These are phyloP conservation scores for Brachionus koreanus DNA, from an alignment of 1,140 invertebrate species.

Conservation along the genomic window DNA sequence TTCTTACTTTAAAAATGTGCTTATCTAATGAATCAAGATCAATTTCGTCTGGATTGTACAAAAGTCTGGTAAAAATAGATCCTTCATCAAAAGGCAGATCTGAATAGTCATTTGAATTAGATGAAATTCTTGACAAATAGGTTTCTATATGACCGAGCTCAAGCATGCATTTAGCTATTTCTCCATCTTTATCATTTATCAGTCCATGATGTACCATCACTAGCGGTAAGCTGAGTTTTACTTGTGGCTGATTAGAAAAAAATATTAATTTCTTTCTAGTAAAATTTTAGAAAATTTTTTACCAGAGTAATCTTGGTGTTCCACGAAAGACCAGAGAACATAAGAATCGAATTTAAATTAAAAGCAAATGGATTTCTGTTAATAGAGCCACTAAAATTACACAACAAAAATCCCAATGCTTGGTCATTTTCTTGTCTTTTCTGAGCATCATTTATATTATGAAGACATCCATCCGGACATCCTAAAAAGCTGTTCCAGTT, in stretches of 20 bases:
- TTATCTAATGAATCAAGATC: conserved; percentile 33
- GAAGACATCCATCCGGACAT: conserved; percentile 24
- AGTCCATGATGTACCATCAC: conserved; percentile 29
- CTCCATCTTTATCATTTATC: conserved; percentile 34
- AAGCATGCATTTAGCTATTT: conserved; percentile 32
- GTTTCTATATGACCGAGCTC: conserved; percentile 35
- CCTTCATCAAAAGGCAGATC: conserved; percentile 39
- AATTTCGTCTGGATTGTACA: conserved; percentile 39
- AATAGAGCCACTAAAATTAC: not conserved
- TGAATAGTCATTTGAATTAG: not conserved
- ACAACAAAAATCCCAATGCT: conserved; percentile 15
- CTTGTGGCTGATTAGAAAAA: not conserved
- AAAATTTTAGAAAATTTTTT: not conserved
- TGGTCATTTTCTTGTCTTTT: conserved; percentile 16
- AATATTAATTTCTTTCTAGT: not conserved
- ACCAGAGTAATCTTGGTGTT: not conserved
- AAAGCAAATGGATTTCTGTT: conserved; percentile 39
- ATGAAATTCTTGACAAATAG: conserved; percentile 16
- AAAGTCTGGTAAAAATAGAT: conserved; percentile 1
- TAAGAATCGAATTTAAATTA: conserved; percentile 36
- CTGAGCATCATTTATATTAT: conserved; percentile 30
- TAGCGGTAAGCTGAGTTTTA: conserved; percentile 11
- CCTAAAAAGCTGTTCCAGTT: conserved; percentile 40
- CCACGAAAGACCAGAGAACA: conserved; percentile 33
- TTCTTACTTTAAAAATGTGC: not conserved